A percentile compares a stretch with the other conserved stretches of the same genome.
Conservation (phyloP, 2,888 invertebrate genomes). For the Ormyrus nitidulus region DNA sequence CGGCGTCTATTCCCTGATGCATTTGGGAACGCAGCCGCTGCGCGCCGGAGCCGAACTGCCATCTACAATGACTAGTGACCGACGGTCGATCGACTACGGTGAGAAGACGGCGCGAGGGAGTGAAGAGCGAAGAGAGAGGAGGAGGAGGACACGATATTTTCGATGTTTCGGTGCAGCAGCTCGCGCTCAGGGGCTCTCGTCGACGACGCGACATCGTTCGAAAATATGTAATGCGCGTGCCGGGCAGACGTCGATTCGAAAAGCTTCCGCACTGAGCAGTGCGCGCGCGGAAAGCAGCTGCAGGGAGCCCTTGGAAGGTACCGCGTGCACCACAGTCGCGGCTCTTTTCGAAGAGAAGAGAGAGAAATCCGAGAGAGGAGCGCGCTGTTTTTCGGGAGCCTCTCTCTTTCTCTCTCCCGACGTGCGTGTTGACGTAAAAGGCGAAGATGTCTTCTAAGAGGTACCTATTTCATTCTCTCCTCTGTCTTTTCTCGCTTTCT, state of each 20-base stretch:
- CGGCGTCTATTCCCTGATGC: conserved; percentile 29
- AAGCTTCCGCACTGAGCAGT: conserved; percentile 4
- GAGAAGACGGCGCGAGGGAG: not conserved
- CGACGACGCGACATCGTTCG: conserved; percentile 17
- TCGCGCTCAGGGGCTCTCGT: no score
- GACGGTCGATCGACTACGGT: conserved; percentile 62
- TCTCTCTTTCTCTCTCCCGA: conserved; percentile 42
- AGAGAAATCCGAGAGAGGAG: conserved; percentile 44
- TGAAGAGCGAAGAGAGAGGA: no score
- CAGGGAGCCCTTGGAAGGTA: not conserved
- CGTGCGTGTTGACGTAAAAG: conserved; percentile 63
- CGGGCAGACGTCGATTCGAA: conserved; percentile 27
- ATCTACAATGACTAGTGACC: conserved; percentile 69
- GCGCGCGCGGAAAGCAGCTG: not conserved
- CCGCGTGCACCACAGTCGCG: conserved; percentile 16
- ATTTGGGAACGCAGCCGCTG: conserved; percentile 54
- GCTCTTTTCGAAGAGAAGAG: conserved; percentile 40
- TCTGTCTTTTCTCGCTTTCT: no score
- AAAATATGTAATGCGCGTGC: conserved; percentile 17
- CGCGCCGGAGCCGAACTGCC: conserved; percentile 56
- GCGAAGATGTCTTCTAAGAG: conserved; percentile 75
- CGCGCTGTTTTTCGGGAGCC: conserved; percentile 56
- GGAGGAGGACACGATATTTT: not conserved
- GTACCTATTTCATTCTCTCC: conserved; percentile 67
- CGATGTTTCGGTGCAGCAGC: conserved; percentile 34